phyloP scores from a whole-genome alignment of 2,888 invertebrate genomes.

The Drosophila leonis region DNA sequence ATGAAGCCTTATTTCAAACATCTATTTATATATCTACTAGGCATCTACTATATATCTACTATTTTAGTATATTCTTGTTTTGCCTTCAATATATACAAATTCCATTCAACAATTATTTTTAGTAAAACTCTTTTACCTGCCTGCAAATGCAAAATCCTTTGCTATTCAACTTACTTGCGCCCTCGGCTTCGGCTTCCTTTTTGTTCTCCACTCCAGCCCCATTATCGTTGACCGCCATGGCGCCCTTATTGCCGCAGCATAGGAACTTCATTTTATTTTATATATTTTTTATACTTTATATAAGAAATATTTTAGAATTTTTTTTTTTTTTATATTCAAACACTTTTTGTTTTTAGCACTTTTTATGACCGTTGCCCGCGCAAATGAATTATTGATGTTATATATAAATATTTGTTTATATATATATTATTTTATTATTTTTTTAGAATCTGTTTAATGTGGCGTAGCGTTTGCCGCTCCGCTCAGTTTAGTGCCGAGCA shows the following conservation, averaged over 20 bases:
- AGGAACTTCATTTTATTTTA: slow-evolving; percentile 51
- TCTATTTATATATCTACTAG: too few species aligned
- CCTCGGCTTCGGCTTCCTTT: slow-evolving; percentile 59
- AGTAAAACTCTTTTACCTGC: not conserved
- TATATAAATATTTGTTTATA: not conserved
- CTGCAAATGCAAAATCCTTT: too few species aligned
- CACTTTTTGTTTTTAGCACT: slow-evolving; percentile 13
- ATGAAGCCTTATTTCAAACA: too few species aligned
- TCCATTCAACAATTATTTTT: too few species aligned
- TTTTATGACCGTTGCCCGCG: slow-evolving; percentile 21
- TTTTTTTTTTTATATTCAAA: slow-evolving; percentile 1
- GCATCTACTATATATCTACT: too few species aligned
- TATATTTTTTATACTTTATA: not conserved
- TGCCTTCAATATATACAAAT: not conserved
- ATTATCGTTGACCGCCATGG: slow-evolving; percentile 44
- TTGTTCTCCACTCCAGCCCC: slow-evolving; percentile 26
- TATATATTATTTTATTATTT: not conserved
- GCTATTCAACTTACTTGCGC: slow-evolving; percentile 50
- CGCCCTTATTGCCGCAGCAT: slow-evolving; percentile 57
- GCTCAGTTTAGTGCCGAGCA: slow-evolving; percentile 28
- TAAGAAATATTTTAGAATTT: not conserved
- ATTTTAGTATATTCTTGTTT: too few species aligned
- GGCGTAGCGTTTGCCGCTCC: slow-evolving; percentile 35
- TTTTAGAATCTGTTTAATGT: slow-evolving; percentile 39
- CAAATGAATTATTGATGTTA: slow-evolving; percentile 25